Base-by-base conservation (phyloP, 2,888 invertebrate species). In the Eristalis arbustorum region DNA sequence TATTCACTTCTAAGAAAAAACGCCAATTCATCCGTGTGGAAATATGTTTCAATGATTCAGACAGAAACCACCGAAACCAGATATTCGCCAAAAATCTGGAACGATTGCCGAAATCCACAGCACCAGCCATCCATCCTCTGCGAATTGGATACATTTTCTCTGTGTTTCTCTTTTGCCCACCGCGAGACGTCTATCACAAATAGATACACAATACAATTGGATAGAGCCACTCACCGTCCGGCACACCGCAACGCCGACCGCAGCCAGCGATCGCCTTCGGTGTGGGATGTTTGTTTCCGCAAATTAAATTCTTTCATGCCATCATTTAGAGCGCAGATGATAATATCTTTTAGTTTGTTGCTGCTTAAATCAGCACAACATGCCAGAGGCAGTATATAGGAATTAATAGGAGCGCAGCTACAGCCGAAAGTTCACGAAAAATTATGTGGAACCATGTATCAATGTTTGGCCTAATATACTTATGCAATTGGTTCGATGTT, bases 231-330 rank as follows among this genome's bases (percentile, higher is more conserved):
- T 22, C 49, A 49, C 49, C 49, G 49, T 18, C 18, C n/a, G 49
- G 5, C 49, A 14, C 42, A 18, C 8, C 37, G 13, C 37, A 11
- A 37, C 18, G 1, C 6, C 49, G 18, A n/a, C 18, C 49, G n/a
- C n/a, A n/a, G 42, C 5, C 42, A 49, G 4, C 49, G n/a, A 5
- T 56, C 64, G 23, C 14, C 28, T 40, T 8, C 13, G 34, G 66
- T 75, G 74, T 75, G 74, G 74, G 66, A 66, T 67, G 74, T 59
- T 40, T 75, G 40, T 66, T 66, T 66, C 42, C 66, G 74, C 40
- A 61, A 40, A 71, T 59, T 64, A 64, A 74, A 64, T 63, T 63
- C 22, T 13, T 63, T 14, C 31, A 23, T 59, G 59, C 23, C 63
- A 63, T 74, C 34, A 66, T 74, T 74, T 59, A 66, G 23, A 66